Evolutionary conservation across 2,113 vertebrate genomes (phyloP).

Genomic region (Misgurnus anguillicaudatus): DNA sequence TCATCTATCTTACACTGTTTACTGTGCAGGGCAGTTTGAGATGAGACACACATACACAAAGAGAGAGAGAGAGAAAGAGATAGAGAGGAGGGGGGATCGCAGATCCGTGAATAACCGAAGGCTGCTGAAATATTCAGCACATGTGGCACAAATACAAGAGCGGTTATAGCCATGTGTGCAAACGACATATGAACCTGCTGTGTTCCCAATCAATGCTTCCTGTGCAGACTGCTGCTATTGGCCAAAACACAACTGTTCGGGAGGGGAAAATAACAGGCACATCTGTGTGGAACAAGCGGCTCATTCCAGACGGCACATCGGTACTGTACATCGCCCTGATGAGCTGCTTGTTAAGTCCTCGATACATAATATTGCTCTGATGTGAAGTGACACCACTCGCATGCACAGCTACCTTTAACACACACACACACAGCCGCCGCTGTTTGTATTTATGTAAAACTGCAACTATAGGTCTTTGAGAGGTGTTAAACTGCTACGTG

Average conservation of each 20-base stretch:
- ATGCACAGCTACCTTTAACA: neutral
- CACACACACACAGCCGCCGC: neutral
- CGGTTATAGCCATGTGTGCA: slow-evolving; percentile 27
- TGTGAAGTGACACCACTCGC: slow-evolving; percentile 17
- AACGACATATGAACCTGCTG: slow-evolving; percentile 21
- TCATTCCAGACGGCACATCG: slow-evolving; percentile 6
- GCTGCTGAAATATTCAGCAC: slow-evolving; percentile 55
- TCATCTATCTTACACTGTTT: slow-evolving; percentile 54
- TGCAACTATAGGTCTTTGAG: neutral
- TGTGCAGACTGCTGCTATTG: neutral
- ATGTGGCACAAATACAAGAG: slow-evolving; percentile 47
- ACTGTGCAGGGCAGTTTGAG: slow-evolving; percentile 45
- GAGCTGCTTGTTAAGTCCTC: slow-evolving; percentile 29
- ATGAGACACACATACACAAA: neutral
- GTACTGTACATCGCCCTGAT: slow-evolving; percentile 28
- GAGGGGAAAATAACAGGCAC: neutral
- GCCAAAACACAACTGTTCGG: slow-evolving; percentile 15
- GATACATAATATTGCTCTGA: slow-evolving; percentile 33
- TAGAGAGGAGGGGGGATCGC: neutral
- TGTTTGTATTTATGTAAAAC: neutral
- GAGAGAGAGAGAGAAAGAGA: neutral
- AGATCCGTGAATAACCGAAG: slow-evolving; percentile 48
- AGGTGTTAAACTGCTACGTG: neutral
- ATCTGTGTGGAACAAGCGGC: slow-evolving; percentile 7
- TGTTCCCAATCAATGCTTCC: slow-evolving; percentile 20